Conservation (phyloP, 2,797 vertebrate species). For the Channallabes apus region DNA sequence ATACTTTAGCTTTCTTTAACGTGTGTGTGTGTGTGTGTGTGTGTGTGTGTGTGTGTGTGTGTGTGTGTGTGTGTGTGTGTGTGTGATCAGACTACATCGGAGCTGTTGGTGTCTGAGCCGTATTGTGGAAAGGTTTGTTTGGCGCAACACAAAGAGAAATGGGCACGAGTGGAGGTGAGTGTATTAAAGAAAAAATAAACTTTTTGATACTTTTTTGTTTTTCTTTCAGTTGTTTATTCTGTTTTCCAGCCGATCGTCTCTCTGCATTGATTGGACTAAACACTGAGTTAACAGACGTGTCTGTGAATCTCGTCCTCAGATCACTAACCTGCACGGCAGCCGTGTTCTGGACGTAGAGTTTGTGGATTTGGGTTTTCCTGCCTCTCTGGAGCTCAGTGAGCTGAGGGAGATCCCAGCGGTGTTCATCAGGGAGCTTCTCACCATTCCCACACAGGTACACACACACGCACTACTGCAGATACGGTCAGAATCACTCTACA, state of each 20-base stretch:
- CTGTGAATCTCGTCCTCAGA: constrained; percentile 66
- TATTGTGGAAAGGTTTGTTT: constrained; percentile 90
- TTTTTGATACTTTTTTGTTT: background rate
- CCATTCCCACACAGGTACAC: constrained; percentile 87
- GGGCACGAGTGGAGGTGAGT: constrained; percentile 88
- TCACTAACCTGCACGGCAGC: constrained; percentile 83
- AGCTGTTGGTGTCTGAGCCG: constrained; percentile 80
- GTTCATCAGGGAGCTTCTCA: constrained; percentile 76
- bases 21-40: no score
- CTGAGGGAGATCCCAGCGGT: constrained; percentile 84
- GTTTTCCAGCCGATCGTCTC: background rate
- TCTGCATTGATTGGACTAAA: background rate
- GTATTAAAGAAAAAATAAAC: no score
- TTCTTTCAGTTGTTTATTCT: background rate
- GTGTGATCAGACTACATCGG: constrained; percentile 70
- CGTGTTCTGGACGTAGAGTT: constrained; percentile 86
- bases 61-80: no score
- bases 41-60: no score
- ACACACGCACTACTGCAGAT: background rate
- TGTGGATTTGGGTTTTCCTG: constrained; percentile 81
- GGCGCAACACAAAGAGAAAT: constrained; percentile 83
- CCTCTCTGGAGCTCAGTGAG: constrained; percentile 87
- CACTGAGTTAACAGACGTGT: background rate
- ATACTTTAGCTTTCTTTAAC: no score
- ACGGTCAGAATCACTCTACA: background rate